phyloP scores from a whole-genome alignment of 2,797 vertebrate genomes.

The Lemur catta region DNA sequence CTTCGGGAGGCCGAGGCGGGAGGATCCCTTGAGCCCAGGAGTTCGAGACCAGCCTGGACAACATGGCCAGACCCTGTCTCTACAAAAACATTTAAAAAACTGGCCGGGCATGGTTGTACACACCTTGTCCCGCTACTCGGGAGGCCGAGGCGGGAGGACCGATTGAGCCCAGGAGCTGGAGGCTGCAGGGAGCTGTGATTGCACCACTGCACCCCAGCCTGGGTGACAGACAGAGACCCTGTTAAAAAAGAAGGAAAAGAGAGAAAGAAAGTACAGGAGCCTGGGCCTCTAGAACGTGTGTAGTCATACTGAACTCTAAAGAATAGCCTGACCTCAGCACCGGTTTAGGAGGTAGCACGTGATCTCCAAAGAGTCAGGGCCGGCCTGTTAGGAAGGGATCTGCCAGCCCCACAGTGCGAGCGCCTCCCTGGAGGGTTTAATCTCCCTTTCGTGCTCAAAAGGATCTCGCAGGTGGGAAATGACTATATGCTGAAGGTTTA shows the following conservation, averaged over 20 bases:
- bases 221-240: not conserved
- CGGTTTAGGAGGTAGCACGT: not conserved
- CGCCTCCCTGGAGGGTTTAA: not conserved
- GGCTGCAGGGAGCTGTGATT: not conserved
- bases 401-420: not conserved
- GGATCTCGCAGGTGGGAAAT: not conserved
- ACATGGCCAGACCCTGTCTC: not conserved
- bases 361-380: not conserved
- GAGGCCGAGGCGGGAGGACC: not conserved
- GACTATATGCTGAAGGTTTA: not conserved
- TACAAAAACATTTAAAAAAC: not conserved
- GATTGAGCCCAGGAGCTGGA: not conserved
- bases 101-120: not conserved
- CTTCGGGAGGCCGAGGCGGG: too few species aligned
- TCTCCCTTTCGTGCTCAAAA: not conserved
- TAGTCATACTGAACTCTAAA: too few species aligned
- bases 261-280: not conserved
- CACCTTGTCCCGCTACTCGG: not conserved
- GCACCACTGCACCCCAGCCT: not conserved
- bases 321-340: not conserved
- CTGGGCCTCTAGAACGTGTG: not conserved
- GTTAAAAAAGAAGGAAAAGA: too few species aligned
- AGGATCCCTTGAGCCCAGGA: not conserved
- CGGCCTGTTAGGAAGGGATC: not conserved
- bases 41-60: not conserved